Percentiles rank a stretch among this genome's conserved stretches.
Conservation (phyloP, 2,888 invertebrate genomes). For the Lamellibrachia satsuma region DNA sequence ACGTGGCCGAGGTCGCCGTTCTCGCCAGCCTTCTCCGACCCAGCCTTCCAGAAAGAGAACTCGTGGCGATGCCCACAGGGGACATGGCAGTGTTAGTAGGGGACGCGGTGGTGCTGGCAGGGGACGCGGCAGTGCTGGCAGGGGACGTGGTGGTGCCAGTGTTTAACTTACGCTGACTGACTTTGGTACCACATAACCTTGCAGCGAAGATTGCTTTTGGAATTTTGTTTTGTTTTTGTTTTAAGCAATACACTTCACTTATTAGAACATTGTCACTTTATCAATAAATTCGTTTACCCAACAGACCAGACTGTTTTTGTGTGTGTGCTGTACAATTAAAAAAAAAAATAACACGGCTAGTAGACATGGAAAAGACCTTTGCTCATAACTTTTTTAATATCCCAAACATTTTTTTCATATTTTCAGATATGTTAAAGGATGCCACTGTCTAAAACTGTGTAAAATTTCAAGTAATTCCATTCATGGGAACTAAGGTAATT, state of each 20-base stretch:
- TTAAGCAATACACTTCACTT: background rate
- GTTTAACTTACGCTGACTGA: background rate
- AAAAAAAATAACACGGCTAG: background rate
- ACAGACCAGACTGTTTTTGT: background rate
- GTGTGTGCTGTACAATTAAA: background rate
- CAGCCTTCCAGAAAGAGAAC: background rate
- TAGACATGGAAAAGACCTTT: background rate
- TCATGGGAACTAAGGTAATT: no score
- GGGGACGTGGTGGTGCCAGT: background rate
- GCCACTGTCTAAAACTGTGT: background rate
- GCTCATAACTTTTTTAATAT: background rate
- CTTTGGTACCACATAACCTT: background rate
- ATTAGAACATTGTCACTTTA: background rate
- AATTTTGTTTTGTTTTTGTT: background rate
- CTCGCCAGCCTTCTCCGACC: background rate
- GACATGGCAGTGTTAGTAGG: background rate
- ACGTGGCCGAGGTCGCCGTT: background rate
- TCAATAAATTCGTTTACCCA: background rate
- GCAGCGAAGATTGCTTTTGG: background rate
- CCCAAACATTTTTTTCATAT: background rate
- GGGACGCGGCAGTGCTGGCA: background rate
- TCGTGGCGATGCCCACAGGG: background rate
- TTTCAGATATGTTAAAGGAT: background rate
- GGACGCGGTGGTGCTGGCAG: background rate
- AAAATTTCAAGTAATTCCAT: no score